Evolutionary conservation across 2,888 invertebrate species (phyloP).

Genomic region (Xestia c-nigrum): DNA sequence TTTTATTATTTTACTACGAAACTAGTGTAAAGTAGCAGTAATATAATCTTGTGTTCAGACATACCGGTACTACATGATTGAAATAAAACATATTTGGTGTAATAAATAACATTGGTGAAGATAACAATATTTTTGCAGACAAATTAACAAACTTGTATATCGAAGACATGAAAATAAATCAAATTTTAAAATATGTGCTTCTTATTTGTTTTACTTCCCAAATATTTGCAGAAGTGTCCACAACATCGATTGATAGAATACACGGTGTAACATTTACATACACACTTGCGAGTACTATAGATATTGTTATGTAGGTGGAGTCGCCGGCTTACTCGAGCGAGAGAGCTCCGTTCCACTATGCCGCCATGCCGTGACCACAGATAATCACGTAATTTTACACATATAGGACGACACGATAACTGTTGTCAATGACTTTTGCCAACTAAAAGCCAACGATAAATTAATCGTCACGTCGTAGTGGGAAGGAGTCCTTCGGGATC

Average conservation of each 20-base stretch:
- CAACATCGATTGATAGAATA: too few species aligned
- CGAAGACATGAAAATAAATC: constrained; percentile 82
- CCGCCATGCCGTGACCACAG: too few species aligned
- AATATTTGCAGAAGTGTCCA: neutral
- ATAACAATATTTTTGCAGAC: constrained; percentile 86
- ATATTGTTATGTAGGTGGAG: too few species aligned
- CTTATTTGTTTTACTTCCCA: neutral
- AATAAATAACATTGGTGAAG: constrained; percentile 67
- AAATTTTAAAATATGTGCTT: constrained; percentile 71
- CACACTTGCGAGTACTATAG: too few species aligned
- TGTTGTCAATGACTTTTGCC: too few species aligned
- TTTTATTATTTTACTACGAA: constrained; percentile 59
- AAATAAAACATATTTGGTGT: constrained; percentile 58
- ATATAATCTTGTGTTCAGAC: constrained; percentile 66
- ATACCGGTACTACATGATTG: constrained; percentile 46
- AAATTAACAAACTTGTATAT: constrained; percentile 83
- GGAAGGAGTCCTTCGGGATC: too few species aligned
- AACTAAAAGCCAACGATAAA: too few species aligned
- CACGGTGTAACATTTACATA: neutral
- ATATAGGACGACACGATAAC: too few species aligned
- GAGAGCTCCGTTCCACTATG: too few species aligned
- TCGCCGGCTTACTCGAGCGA: too few species aligned
- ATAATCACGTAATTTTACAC: too few species aligned
- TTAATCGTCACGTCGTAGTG: too few species aligned
- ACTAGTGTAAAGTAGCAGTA: constrained; percentile 63